phyloP scores from a whole-genome alignment of 2,113 vertebrate genomes.

The Anolis carolinensis region DNA sequence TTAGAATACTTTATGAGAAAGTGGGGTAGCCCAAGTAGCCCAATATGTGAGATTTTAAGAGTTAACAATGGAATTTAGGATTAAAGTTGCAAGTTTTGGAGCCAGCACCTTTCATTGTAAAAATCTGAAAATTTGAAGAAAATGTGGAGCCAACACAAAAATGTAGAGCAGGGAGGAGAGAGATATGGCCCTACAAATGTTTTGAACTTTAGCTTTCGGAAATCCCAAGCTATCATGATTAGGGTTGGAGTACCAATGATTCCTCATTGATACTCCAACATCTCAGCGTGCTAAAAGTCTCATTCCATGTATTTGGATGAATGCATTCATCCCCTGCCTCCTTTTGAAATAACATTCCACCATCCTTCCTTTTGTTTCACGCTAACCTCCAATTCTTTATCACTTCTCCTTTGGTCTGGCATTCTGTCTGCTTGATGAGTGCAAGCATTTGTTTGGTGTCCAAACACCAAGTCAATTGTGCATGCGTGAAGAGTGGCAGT shows the following conservation, averaged over 20 bases:
- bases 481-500: neutral
- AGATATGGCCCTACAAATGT: neutral
- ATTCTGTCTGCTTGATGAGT: constrained; percentile 52
- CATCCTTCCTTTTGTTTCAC: neutral
- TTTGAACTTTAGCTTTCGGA: neutral
- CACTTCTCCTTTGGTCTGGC: constrained; percentile 42
- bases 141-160: neutral
- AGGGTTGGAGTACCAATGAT: neutral
- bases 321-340: constrained; percentile 22
- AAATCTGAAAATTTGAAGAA: neutral
- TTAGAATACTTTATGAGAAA: neutral
- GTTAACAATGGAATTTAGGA: too few relatives aligned
- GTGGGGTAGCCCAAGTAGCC: neutral
- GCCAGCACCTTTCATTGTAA: neutral
- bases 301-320: accelerated
- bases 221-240: neutral
- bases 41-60: neutral
- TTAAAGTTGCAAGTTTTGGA: neutral
- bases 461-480: constrained; percentile 60
- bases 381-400: neutral
- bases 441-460: constrained; percentile 60
- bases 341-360: constrained; percentile 20
- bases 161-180: neutral
- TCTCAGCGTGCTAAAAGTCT: neutral
- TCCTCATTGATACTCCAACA: neutral